These are phyloP conservation scores for Erythrocercus mccallii DNA, from an alignment of 2,113 vertebrate species.

Conservation along the genomic window DNA sequence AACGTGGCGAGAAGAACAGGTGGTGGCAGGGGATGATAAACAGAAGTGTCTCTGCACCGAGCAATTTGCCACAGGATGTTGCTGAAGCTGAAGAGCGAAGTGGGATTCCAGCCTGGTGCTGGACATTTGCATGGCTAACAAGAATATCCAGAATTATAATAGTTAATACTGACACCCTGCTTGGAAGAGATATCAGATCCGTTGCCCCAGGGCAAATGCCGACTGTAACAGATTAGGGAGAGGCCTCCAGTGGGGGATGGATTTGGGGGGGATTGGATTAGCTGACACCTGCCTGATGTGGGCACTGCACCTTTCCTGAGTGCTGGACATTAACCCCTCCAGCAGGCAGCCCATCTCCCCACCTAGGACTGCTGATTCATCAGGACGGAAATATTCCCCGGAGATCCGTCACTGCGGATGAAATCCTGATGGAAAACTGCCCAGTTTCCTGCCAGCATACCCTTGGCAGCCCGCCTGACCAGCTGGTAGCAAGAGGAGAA, in stretches of 20 bases:
- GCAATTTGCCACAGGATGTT: constrained; percentile 22
- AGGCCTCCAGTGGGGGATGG: constrained; percentile 9
- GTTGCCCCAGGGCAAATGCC: not conserved
- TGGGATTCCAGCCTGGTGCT: not conserved
- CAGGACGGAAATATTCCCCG: constrained; percentile 25
- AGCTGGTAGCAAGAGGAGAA: constrained; percentile 57
- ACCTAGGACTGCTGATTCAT: constrained; percentile 56
- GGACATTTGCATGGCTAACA: constrained; percentile 20
- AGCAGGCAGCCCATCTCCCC: not conserved
- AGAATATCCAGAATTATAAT: constrained; percentile 39
- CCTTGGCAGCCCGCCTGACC: constrained; percentile 52
- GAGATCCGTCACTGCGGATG: not conserved
- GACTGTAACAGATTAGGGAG: constrained; percentile 49
- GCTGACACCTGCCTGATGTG: constrained; percentile 10
- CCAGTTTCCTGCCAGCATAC: constrained; percentile 47
- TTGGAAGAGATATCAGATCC: constrained; percentile 30
- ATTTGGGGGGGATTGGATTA: not conserved
- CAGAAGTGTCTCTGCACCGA: not conserved
- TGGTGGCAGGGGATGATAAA: not conserved
- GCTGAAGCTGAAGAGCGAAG: not conserved
- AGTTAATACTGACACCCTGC: not conserved
- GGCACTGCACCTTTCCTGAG: not conserved
- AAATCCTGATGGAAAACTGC: constrained; percentile 50
- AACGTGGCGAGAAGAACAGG: not conserved
- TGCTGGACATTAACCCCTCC: not conserved